A percentile compares a stretch with the other conserved stretches of the same genome.
These are phyloP conservation scores for Carassius carassius DNA, from an alignment of 2,113 vertebrate species.

Conservation along the genomic window DNA sequence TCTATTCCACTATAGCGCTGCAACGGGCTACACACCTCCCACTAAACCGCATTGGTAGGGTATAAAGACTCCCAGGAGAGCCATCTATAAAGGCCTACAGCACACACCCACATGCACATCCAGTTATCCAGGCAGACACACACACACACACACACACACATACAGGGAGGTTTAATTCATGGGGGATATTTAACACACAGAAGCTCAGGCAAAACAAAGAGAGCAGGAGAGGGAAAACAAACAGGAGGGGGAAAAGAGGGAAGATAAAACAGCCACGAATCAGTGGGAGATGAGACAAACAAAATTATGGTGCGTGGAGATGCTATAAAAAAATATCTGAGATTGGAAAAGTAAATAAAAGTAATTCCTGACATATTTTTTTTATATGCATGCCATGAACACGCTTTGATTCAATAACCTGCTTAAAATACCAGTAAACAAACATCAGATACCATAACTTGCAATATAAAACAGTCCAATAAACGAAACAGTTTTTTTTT, in stretches of 20 bases:
- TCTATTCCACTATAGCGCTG: conserved; percentile 11
- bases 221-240: conserved; percentile 17
- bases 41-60: conserved; percentile 9
- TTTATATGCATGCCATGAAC: background rate
- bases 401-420: background rate
- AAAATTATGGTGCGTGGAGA: conserved; percentile 21
- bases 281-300: conserved; percentile 30
- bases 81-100: conserved; percentile 9
- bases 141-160: conserved; percentile 23
- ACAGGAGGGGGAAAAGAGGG: conserved; percentile 2
- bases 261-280: conserved; percentile 11
- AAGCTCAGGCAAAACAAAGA: conserved; percentile 27
- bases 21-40: conserved; percentile 23
- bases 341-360: background rate
- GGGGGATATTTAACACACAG: conserved; percentile 45
- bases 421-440: background rate
- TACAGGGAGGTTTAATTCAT: conserved; percentile 25
- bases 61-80: conserved; percentile 43
- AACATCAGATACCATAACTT: background rate
- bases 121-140: conserved; percentile 25
- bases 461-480: background rate
- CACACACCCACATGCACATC: conserved; percentile 37
- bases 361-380: background rate
- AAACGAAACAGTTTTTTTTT: background rate
- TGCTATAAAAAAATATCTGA: background rate